Conservation (phyloP, 2,888 invertebrate species). For the Endomychus coccineus region DNA sequence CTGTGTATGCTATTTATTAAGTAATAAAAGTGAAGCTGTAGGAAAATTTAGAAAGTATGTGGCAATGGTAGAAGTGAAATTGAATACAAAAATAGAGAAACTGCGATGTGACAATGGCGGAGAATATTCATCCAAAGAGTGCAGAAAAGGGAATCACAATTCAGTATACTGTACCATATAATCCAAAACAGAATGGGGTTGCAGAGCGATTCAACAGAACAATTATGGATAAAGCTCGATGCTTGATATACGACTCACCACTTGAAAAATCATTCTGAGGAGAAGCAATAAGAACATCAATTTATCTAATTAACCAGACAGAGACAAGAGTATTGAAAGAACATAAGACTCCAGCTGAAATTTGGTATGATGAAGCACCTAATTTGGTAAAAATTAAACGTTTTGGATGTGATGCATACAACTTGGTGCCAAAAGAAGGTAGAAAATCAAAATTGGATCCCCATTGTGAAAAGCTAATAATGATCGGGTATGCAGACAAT, state of each 20-base stretch:
- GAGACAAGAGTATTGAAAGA: constrained; percentile 3
- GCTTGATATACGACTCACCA: constrained; percentile 5
- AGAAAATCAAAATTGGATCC: constrained; percentile 13
- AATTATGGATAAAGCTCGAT: constrained; percentile 17
- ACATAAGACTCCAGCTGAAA: constrained; percentile 11
- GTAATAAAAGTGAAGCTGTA: constrained; percentile 23
- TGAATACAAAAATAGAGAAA: constrained; percentile 19
- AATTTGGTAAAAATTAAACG: constrained; percentile 13
- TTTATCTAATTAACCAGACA: constrained; percentile 17
- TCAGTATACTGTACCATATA: constrained; percentile 17
- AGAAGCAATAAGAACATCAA: constrained; percentile 9
- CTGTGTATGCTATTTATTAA: constrained; percentile 20
- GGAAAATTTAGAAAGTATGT: constrained; percentile 23
- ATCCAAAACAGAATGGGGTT: constrained; percentile 14
- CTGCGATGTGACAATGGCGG: constrained; percentile 26
- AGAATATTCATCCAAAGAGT: constrained; percentile 25
- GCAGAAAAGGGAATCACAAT: constrained; percentile 15
- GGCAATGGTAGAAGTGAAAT: constrained; percentile 10
- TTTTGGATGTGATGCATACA: constrained; percentile 14
- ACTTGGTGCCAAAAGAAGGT: constrained; percentile 12
- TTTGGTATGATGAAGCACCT: constrained; percentile 10
- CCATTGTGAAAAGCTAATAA: constrained; percentile 14
- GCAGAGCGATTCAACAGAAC: constrained; percentile 17
- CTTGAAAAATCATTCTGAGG: constrained; percentile 8
- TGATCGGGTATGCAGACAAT: constrained; percentile 19